Conservation (phyloP, 2,797 vertebrate genomes). For the Pseudochaenichthys georgianus region DNA sequence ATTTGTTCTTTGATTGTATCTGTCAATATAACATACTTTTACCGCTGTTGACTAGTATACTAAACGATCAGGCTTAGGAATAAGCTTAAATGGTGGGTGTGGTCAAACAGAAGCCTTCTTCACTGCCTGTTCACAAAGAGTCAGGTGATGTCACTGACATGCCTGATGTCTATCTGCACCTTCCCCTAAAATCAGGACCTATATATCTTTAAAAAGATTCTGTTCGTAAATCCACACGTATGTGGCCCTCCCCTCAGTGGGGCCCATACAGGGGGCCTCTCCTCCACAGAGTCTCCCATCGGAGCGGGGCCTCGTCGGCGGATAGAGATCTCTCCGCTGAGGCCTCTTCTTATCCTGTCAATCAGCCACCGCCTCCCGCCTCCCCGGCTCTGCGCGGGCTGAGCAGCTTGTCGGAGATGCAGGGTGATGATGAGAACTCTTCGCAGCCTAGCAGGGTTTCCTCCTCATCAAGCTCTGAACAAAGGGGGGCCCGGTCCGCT, state of each 20-base stretch:
- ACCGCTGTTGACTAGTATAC: background rate
- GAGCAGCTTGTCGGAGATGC: slow-evolving; percentile 77
- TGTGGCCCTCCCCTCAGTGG: slow-evolving; percentile 42
- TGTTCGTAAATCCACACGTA: slow-evolving; percentile 15
- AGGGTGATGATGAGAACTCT: slow-evolving; percentile 78
- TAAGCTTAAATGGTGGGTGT: background rate
- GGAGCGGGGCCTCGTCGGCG: slow-evolving; percentile 43
- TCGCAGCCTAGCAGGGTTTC: slow-evolving; percentile 76
- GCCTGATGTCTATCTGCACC: background rate
- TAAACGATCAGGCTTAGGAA: background rate
- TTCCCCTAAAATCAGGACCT: slow-evolving; percentile 2
- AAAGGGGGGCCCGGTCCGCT: slow-evolving; percentile 67
- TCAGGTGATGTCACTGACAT: too few species aligned
- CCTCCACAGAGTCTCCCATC: slow-evolving; percentile 51
- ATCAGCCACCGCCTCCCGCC: slow-evolving; percentile 67
- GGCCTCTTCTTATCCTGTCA: slow-evolving; percentile 77
- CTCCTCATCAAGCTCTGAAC: slow-evolving; percentile 79
- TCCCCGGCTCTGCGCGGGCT: slow-evolving; percentile 47
- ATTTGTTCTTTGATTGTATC: background rate
- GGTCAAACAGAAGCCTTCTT: too few species aligned
- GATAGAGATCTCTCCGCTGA: slow-evolving; percentile 66
- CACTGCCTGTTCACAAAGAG: too few species aligned
- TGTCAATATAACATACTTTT: background rate
- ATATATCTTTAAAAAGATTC: slow-evolving; percentile 1
- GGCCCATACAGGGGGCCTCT: slow-evolving; percentile 22